Conservation (phyloP, 2,797 vertebrate species). For the Gastrophryne carolinensis region DNA sequence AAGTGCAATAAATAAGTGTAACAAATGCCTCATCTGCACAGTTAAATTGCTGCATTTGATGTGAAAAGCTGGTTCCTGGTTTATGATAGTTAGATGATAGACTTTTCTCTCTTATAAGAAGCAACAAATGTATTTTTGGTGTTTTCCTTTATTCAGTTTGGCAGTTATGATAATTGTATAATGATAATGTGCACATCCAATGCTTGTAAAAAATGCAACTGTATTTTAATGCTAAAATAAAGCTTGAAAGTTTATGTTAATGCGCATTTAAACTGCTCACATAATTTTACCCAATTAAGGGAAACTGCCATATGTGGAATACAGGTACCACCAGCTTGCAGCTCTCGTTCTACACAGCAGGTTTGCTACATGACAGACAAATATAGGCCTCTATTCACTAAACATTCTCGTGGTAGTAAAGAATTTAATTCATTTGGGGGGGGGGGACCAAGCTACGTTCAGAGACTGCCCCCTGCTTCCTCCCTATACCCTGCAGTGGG, state of each 20-base stretch:
- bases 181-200: constrained; percentile 12
- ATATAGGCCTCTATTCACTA: too few relatives aligned
- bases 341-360: too few relatives aligned
- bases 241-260: not conserved
- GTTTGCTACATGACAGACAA: too few relatives aligned
- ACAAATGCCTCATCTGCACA: constrained; percentile 35
- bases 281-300: too few relatives aligned
- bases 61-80: constrained; percentile 27
- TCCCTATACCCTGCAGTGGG: too few relatives aligned
- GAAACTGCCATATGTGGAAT: too few relatives aligned
- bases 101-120: constrained; percentile 42
- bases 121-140: constrained; percentile 30
- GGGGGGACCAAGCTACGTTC: too few relatives aligned
- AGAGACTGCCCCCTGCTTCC: too few relatives aligned
- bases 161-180: constrained; percentile 41
- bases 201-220: not conserved
- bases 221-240: not conserved
- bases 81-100: constrained; percentile 33
- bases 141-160: constrained; percentile 25
- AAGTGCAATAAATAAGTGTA: constrained; percentile 48
- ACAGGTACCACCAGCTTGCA: too few relatives aligned
- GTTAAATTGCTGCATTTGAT: constrained; percentile 42
- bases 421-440: too few relatives aligned
- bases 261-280: not conserved
- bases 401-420: too few relatives aligned